Base-by-base conservation (phyloP, 2,113 vertebrate species). In the Epinephelus lanceolatus region DNA sequence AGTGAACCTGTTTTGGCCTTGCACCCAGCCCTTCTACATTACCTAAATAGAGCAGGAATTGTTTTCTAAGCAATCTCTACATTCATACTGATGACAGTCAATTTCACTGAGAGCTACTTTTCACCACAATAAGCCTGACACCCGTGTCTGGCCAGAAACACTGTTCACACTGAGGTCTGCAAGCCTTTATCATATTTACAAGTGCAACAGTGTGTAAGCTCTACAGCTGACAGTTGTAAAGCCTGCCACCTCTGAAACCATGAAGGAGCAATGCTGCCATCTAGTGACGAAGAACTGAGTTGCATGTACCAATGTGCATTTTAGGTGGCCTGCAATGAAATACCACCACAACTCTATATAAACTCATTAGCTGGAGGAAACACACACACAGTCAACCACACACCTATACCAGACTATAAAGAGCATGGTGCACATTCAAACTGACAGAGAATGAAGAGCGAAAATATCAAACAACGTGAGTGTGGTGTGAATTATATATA, bases 181-280 rank as follows among this genome's bases (percentile, higher is more conserved):
- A 42, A 21, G 1, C 19, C 23, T 3, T 17, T 27, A 27, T 27
- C 27, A 27, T 27, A 27, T 27, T 27, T 27, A 27, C 27, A 27
- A 71, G 17, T 14, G 17, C 45, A 49, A 47, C 47, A 66, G 14
- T 18, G 10, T 9, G n/a, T 25, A n/a, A 23, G 40, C 21, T 23
- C 6, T 66, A 11, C 3, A 7, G 23, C 23, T 21, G 25, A 71
- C 1, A 2, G 2, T 3, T 25, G 42, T 2, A 37, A 23, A 67
- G 17, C 6, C 49, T 18, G 30, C 5, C 21, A 7, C 14, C 19
- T 59, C 30, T 52, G 18, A 66, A 53, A 55, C 33, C 14, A 61
- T 1, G 5, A 75, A 62, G 57, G 78, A 61, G n/a, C 51, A 4
- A 67, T 45, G 67, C 37, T 45, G 78, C 80, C 91, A 85, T 62